A percentile compares a stretch with the other conserved stretches of the same genome.
phyloP scores from a whole-genome alignment of 2,113 vertebrate species.

The Rhinopomastus cyanomelas region DNA sequence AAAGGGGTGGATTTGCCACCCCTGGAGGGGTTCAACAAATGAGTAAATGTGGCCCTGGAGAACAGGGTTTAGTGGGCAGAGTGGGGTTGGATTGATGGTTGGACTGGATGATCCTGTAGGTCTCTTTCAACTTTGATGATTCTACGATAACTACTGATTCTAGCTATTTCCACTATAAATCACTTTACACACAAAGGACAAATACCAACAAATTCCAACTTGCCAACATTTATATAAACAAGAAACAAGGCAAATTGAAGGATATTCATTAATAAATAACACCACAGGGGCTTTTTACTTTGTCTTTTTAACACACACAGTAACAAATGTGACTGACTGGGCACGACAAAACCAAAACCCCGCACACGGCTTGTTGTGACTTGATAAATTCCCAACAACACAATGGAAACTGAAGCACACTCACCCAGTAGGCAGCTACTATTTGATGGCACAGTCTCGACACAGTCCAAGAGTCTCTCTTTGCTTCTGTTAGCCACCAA shows the following conservation, averaged over 20 bases:
- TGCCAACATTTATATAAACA: background rate
- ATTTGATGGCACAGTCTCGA: background rate
- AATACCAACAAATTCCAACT: background rate
- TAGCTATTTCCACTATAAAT: background rate
- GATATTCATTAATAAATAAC: background rate
- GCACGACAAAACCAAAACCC: background rate
- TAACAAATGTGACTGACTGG: background rate
- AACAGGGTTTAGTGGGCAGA: no score
- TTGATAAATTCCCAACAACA: background rate
- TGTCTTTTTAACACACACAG: background rate
- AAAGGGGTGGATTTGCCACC: no score
- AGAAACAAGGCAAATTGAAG: background rate
- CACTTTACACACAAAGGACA: background rate
- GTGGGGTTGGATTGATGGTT: no score
- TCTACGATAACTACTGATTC: background rate
- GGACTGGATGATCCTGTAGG: no score
- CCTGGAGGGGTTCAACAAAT: no score
- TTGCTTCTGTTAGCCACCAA: background rate
- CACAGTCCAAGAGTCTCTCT: background rate
- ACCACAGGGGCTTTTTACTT: background rate
- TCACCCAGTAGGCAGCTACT: background rate
- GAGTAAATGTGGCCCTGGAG: no score
- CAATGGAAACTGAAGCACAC: background rate
- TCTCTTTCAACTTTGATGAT: no score
- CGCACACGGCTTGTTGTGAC: background rate